Evolutionary conservation across 2,797 vertebrate species (phyloP), one percentile per base, ranked within the genome.

Genomic region (Setipinna tenuifilis): DNA sequence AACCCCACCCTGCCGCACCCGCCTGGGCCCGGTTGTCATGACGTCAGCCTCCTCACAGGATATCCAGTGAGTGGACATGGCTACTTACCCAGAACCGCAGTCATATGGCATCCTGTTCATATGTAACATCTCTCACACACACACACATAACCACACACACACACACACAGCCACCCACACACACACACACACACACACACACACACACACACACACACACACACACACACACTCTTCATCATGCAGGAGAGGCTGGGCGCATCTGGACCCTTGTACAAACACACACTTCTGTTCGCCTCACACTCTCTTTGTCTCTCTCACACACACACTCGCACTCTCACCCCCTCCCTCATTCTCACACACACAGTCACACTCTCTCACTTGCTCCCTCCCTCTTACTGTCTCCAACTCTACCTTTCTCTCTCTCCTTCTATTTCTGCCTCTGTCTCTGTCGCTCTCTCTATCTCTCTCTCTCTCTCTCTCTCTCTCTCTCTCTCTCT

Each of bases 181-280:
- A 65, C 62, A 65, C 62, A 65, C 23, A 65, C 23, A 31, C 62
- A 71, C 23, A 23, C 23, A 85, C 14, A 16, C 31, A 75, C 71
- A 2, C 31, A 54, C 50, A 54, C 23, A 28, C 62, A 68, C 23
- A 68, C 62, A 62, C 21, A 68, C 11, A 68, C 25, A 31, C 62
- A 71, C 23, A 23, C 11, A 84, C 3, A 16, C 31, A 75, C 71
- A 0, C 31, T 78, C 71, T 78, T 35, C 71, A 50, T 58, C 58
- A 88, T 78, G 25, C 61, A 46, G 1, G 0, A 14, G 41, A 85
- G 83, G 65, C 87, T 86, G 58, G 35, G 85, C 87, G 85, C 59
- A 44, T 48, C 17, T 65, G 6, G 58, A 83, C 21, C 41, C 82
- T 85, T 84, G 84, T n/a, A 82, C 57, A 82, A 19, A 44, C 35